These are phyloP conservation scores for Platysternon megacephalum DNA, from an alignment of 2,113 vertebrate genomes.

Conservation along the genomic window DNA sequence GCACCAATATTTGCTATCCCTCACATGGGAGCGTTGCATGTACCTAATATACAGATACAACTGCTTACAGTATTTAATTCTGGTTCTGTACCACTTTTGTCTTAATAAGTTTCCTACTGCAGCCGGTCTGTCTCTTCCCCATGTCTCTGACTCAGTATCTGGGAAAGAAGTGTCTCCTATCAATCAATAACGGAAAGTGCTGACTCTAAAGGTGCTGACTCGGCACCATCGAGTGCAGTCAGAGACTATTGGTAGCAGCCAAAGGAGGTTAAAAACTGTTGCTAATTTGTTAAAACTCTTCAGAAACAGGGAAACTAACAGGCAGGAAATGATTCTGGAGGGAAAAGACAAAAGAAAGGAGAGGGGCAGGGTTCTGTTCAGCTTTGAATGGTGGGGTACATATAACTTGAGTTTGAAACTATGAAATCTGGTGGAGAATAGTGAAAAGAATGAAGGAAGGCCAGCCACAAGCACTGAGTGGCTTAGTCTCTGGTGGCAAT, in stretches of 20 bases:
- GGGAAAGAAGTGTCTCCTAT: constrained; percentile 75
- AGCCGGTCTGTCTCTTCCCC: constrained; percentile 70
- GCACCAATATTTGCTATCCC: background rate
- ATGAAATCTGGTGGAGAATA: background rate
- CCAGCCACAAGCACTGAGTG: background rate
- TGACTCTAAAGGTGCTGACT: constrained; percentile 71
- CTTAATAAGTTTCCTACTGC: constrained; percentile 46
- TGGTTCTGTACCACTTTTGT: constrained; percentile 15
- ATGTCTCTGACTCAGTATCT: constrained; percentile 63
- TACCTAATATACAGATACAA: background rate
- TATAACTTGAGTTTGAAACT: background rate
- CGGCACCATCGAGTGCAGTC: constrained; percentile 17
- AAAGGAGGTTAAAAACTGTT: constrained; percentile 23
- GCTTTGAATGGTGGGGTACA: background rate
- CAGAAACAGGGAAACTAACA: background rate
- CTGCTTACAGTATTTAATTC: constrained; percentile 38
- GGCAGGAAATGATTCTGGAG: background rate
- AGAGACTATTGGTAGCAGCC: constrained; percentile 24
- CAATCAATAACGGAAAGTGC: constrained; percentile 81
- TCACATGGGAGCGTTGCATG: constrained; percentile 16
- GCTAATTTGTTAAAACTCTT: constrained; percentile 9
- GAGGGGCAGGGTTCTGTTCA: background rate
- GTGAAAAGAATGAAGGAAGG: background rate
- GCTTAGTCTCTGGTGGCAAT: background rate
- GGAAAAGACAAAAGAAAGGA: background rate